Evolutionary conservation across 1,140 invertebrate genomes (phyloP).

Genomic region (Polyergus mexicanus): DNA sequence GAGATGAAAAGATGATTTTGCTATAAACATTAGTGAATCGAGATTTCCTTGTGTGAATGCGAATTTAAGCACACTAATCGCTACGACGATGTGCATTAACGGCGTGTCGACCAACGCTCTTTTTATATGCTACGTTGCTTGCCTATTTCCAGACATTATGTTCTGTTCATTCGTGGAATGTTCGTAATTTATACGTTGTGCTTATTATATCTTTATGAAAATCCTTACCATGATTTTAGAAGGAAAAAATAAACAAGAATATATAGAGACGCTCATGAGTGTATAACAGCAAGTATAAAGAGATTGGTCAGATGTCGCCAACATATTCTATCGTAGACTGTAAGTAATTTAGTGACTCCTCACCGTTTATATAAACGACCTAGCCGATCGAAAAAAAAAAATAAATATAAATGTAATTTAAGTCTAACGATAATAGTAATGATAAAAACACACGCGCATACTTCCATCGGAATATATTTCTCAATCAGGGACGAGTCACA

Average conservation of each 20-base stretch:
- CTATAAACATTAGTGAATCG: constrained; percentile 32
- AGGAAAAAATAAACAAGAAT: neutral
- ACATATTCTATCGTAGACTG: constrained; percentile 10
- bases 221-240: constrained; percentile 36
- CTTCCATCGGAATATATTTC: constrained; percentile 61
- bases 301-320: neutral
- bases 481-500: constrained; percentile 32
- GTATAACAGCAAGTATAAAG: neutral
- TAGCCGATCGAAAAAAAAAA: constrained; percentile 64
- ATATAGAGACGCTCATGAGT: neutral
- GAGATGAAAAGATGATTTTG: constrained; percentile 24
- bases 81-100: constrained; percentile 21
- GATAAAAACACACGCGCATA: constrained; percentile 60
- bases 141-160: neutral
- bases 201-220: neutral
- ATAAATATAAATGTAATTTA: constrained; percentile 71
- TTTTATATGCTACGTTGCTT: neutral
- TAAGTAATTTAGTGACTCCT: constrained; percentile 54
- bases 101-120: neutral
- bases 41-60: constrained; percentile 37
- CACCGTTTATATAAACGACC: constrained; percentile 69
- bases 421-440: constrained; percentile 64
- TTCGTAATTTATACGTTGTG: neutral
- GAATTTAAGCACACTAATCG: constrained; percentile 21
- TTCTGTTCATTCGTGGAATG: constrained; percentile 17